A percentile compares a stretch with the other conserved stretches of the same genome.
phyloP scores from a whole-genome alignment of 2,797 vertebrate genomes.

The Pogonophryne albipinna region DNA sequence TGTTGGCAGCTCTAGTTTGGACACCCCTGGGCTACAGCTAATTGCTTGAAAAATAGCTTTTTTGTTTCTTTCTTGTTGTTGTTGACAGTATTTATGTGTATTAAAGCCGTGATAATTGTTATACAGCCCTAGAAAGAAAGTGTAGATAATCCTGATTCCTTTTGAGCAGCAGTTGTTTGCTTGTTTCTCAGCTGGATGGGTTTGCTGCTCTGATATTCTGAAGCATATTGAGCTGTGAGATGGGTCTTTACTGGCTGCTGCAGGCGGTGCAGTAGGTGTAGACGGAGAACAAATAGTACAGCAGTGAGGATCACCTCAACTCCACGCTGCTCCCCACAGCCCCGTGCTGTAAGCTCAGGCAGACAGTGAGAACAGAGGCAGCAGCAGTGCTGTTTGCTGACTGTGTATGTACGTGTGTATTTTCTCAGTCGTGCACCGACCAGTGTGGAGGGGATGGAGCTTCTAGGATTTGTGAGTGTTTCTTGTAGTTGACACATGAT shows the following conservation, averaged over 20 bases:
- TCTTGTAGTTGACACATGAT: neutral
- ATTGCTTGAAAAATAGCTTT: neutral
- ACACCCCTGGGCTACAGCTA: neutral
- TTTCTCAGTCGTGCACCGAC: neutral
- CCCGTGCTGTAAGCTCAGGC: slow-evolving; percentile 49
- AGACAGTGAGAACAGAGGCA: slow-evolving; percentile 38
- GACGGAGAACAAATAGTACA: slow-evolving; percentile 59
- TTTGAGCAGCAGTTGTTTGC: slow-evolving; percentile 17
- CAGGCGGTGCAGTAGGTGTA: slow-evolving; percentile 40
- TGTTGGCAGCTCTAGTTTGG: too few species aligned
- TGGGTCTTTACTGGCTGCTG: slow-evolving; percentile 51
- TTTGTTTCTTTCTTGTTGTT: neutral
- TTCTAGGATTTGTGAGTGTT: neutral
- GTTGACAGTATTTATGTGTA: neutral
- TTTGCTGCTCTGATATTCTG: slow-evolving; percentile 38
- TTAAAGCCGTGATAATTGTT: neutral
- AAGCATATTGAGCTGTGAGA: slow-evolving; percentile 50
- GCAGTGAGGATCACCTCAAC: slow-evolving; percentile 50
- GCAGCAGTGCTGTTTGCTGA: slow-evolving; percentile 5
- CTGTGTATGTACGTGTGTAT: slow-evolving; percentile 7
- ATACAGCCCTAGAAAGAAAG: neutral
- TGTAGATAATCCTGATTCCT: neutral
- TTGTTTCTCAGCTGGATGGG: slow-evolving; percentile 18
- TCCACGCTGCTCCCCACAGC: slow-evolving; percentile 52
- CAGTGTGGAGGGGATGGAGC: neutral